Evolutionary conservation across 1,140 invertebrate species (phyloP), one percentile per base, ranked within the genome.

Genomic region (Sycophila sp.): DNA sequence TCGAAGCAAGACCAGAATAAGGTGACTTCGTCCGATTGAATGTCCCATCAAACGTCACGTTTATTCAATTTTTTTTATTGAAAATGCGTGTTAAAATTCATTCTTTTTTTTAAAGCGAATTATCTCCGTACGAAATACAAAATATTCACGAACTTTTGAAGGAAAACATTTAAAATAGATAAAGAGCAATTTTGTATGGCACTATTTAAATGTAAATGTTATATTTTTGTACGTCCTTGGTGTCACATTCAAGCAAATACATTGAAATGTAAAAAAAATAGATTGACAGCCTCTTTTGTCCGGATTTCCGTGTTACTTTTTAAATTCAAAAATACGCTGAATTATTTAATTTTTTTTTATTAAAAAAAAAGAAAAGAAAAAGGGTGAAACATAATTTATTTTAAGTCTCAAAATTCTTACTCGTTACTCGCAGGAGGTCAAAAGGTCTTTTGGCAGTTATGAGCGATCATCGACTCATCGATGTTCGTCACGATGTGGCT

Each of bases 391-490:
- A 45, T 26, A 36, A 38, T 47, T 59, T 59, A n/a, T 68, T 47
- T 34, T 59, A 49, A 59, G 49, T 32, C 26, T 58, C 51, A 67
- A 67, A 67, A 67, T 67, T 45, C 49, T 66, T 66, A 67, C 36
- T 67, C 64, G 42, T 68, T 62, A 69, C 56, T 62, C 67, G 19
- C 58, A 60, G 58, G 45, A 62, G 55, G 51, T 55, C 58, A 60
- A 47, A 34, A 62, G 55, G 51, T 55, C 38, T 42, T 55, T 47
- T 58, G 32, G 65, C 36, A 49, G 55, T 59, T 47, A 49, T 24
- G 65, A 59, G 17, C 28, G 38, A 28, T 13, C 42, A 68, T 49
- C 55, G 32, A 17, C 6, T 36, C 42, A 30, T 51, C 42, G 45
- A 40, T 69, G 45, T 69, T 62, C 66, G 8, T 30, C 56, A 51